phyloP scores from a whole-genome alignment of 2,888 invertebrate genomes.

The Pelosia muscerda region DNA sequence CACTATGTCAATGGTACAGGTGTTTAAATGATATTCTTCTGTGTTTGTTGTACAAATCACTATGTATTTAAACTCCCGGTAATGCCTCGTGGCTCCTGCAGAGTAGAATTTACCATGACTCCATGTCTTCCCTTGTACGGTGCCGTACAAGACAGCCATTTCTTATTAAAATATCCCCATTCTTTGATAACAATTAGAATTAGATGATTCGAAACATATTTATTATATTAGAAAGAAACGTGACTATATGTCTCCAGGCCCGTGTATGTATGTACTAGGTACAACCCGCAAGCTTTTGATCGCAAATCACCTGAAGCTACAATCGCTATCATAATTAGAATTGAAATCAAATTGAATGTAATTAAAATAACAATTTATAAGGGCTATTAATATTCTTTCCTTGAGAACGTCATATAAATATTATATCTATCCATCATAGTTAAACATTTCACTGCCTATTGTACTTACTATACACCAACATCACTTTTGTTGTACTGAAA shows the following conservation, averaged over 20 bases:
- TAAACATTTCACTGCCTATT: conserved; percentile 8
- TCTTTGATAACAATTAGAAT: too few relatives aligned
- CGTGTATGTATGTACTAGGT: too few relatives aligned
- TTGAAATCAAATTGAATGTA: background rate
- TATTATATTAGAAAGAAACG: too few relatives aligned
- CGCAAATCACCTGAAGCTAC: background rate
- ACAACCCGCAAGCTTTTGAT: background rate
- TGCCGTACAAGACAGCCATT: too few relatives aligned
- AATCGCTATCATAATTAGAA: background rate
- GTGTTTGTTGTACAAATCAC: background rate
- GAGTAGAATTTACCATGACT: too few relatives aligned
- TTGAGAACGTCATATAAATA: background rate
- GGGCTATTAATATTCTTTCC: background rate
- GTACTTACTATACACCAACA: background rate
- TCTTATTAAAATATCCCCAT: too few relatives aligned
- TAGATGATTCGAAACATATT: too few relatives aligned
- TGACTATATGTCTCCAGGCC: too few relatives aligned
- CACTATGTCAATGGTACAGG: conserved; percentile 20
- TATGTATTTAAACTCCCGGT: background rate
- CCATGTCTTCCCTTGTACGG: too few relatives aligned
- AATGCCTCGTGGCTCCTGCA: too few relatives aligned
- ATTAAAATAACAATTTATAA: background rate
- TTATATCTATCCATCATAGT: background rate
- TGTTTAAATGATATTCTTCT: background rate
- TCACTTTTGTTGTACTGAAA: conserved; percentile 28